Evolutionary conservation across 2,888 invertebrate species (phyloP), one percentile per base, ranked within the genome.

Genomic region (Gari tellinella): DNA sequence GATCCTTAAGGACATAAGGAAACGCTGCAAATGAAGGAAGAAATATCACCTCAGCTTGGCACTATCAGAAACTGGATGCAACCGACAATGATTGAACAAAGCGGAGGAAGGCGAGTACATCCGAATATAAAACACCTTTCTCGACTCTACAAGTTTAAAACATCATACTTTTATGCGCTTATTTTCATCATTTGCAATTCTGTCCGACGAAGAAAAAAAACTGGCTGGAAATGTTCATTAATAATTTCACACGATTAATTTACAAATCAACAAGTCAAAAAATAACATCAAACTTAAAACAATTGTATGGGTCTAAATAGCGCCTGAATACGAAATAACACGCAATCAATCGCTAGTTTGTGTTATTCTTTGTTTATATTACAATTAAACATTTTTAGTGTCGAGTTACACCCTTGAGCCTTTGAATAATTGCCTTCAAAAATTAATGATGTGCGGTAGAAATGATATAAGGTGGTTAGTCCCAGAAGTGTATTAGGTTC

Each of bases 51-150:
- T 15, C 85, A 87, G 63, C 69, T 78, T 48, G 77, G 80, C 17
- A 78, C 88, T 51, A 89, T 90, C n/a, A 77, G 91, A 64, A 90
- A 90, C 83, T 91, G 91, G 91, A 91, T 91, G 91, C 91, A 91
- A 82, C 90, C 91, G 26, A 86, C 90, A 8, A 88, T 87, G 55
- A 87, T 90, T 17, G 89, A 89, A 74, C 88, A 86, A 68, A 85
- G 81, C 51, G 78, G 75, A 52, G 78, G 76, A 70, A 86, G 85
- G 85, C 83, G 72, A 77, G 77, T 79, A 65, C 58, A 23, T 40
- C 56, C 56, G 23, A 64, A 56, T 64, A 41, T 64, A 41, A 21
- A 21, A 38, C 62, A 52, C 52, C 52, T 52, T 51, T 64, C 55
- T 63, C 17, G 52, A 17, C 52, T 63, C 45, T 52, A 43, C 17